Conservation (phyloP, 23 tunicate genomes). For the Styela clava region DNA sequence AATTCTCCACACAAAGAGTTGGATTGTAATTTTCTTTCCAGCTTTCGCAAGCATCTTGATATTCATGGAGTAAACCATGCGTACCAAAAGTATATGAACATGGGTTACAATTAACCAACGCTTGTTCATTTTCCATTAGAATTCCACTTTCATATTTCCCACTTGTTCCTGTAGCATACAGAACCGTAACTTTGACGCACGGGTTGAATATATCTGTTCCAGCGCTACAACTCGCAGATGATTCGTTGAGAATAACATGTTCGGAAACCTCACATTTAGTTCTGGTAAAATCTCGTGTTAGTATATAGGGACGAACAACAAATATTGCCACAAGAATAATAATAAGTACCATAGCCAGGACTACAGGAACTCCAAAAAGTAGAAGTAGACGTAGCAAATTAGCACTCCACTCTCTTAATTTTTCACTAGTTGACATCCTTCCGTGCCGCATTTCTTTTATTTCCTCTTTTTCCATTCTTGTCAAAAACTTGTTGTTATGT, state of each 20-base stretch:
- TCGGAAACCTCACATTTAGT: conserved; percentile 29
- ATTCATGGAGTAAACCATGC: conserved; percentile 29
- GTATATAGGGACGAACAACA: conserved; percentile 28
- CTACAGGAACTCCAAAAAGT: conserved; percentile 34
- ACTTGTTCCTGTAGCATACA: conserved; percentile 28
- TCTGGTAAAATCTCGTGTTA: conserved; percentile 34
- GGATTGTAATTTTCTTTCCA: conserved; percentile 51
- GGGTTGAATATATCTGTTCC: conserved; percentile 51
- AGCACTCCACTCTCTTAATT: not conserved
- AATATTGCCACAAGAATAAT: conserved; percentile 22
- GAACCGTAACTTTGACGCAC: conserved; percentile 40
- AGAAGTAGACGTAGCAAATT: conserved; percentile 21
- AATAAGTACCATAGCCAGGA: conserved; percentile 16
- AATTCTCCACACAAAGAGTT: conserved; percentile 23
- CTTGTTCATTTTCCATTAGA: conserved; percentile 63
- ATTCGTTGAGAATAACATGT: not conserved
- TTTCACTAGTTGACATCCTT: conserved; percentile 11
- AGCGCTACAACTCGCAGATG: conserved; percentile 39
- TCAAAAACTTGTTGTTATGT: not conserved
- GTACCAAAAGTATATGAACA: conserved; percentile 65
- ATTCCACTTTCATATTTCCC: not conserved
- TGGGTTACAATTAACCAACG: conserved; percentile 44
- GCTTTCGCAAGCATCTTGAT: conserved; percentile 23
- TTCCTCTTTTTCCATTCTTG: not conserved
- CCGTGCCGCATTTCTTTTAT: not conserved